Percentiles rank a stretch among this genome's conserved stretches.
These are phyloP conservation scores for Plagodis dolabraria DNA, from an alignment of 2,888 invertebrate genomes.

Conservation along the genomic window DNA sequence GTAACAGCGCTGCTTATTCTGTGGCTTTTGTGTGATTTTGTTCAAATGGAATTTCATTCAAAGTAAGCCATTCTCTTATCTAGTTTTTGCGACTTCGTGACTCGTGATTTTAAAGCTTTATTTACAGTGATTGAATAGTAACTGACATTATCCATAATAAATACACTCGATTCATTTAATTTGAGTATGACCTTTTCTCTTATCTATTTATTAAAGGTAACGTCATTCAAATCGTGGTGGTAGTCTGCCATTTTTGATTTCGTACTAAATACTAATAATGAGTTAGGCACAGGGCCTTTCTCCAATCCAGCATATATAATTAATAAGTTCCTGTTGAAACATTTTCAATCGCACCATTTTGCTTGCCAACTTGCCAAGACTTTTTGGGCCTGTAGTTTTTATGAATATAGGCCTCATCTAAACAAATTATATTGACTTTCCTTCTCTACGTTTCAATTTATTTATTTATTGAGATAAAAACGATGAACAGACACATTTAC, in stretches of 20 bases:
- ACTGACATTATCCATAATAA: conserved; percentile 32
- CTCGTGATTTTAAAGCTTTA: conserved; percentile 13
- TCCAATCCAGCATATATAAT: conserved; percentile 36
- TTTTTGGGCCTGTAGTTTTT: conserved; percentile 19
- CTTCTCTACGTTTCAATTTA: conserved; percentile 21
- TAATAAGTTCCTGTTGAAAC: conserved; percentile 30
- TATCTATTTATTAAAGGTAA: conserved; percentile 33
- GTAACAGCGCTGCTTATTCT: no score
- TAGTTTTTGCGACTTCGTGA: not conserved
- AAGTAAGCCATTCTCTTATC: not conserved
- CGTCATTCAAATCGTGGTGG: conserved; percentile 33
- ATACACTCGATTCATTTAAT: conserved; percentile 25
- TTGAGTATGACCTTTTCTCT: conserved; percentile 8
- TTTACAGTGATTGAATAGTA: conserved; percentile 28
- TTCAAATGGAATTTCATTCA: conserved; percentile 1
- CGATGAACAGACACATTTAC: no score
- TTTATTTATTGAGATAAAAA: no score
- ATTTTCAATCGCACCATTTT: conserved; percentile 16
- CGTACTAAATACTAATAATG: conserved; percentile 34
- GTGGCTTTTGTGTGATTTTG: not conserved
- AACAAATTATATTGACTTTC: conserved; percentile 36
- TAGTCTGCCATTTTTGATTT: conserved; percentile 34
- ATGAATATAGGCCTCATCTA: conserved; percentile 40
- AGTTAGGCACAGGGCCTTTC: conserved; percentile 27
- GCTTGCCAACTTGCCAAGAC: conserved; percentile 31